Evolutionary conservation across 2,113 vertebrate genomes (phyloP), one percentile per base, ranked within the genome.

Genomic region (Bubo scandiacus): DNA sequence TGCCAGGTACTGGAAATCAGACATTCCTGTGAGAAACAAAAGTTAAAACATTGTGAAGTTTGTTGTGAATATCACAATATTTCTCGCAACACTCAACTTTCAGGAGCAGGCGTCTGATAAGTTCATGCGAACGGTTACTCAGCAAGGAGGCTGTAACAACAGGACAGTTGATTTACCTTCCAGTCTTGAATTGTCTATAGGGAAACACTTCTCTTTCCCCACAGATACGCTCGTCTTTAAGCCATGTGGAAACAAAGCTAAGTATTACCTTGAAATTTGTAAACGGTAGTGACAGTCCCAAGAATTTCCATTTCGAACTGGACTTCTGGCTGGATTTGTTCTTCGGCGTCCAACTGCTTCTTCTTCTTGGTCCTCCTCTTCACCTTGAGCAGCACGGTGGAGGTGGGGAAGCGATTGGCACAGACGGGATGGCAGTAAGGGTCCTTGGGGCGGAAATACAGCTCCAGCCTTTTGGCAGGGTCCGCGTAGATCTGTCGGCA

Each of bases 1-100:
- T 2, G 99, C 99, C 42, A 99, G 96, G 94, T 98, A 99, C 97
- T 99, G 99, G 96, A 99, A 99, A 95, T 99, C 99, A 3, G 98
- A 98, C 98, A 99, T 98, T 14, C 98, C 98, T 99, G 81, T 19
- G 40, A 62, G 68, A 54, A 94, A 54, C 11, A 52, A 1, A 59
- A 43, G 30, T 54, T 23, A 43, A 57, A 72, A 42, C 5, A 15
- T 3, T 3, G 26, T 70, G 27, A 57, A 27, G 12, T 23, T 21
- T 6, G 2, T 10, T 34, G 22, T 40, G 29, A 77, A 17, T 26
- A 14, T 5, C 12, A 15, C 66, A 38, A 1, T 9, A 32, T 22
- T 63, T 52, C 54, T n/a, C 42, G 65, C 15, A 51, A 23, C 21
- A 49, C 29, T 62, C 32, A 71, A 1, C 26, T 21, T 23, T 15